Evolutionary conservation across 2,113 vertebrate species (phyloP).

Genomic region (Ictalurus punctatus): DNA sequence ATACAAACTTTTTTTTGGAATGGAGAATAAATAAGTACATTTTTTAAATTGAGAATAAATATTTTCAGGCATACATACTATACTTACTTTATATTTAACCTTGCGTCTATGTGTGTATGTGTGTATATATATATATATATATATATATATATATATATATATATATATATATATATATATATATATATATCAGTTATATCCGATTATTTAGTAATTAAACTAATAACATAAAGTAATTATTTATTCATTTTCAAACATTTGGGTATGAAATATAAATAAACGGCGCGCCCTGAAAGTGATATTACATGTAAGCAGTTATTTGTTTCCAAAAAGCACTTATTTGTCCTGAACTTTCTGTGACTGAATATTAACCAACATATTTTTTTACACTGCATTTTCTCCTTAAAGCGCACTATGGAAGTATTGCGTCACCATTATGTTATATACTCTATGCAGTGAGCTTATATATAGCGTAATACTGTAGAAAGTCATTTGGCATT

Average conservation of each 20-base stretch:
- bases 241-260: background rate
- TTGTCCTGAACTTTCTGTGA: background rate
- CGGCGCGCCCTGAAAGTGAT: background rate
- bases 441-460: background rate
- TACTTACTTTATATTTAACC: too few relatives aligned
- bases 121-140: too few relatives aligned
- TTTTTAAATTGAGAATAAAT: too few relatives aligned
- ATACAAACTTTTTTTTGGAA: too few relatives aligned
- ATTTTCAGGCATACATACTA: too few relatives aligned
- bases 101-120: too few relatives aligned
- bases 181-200: too few relatives aligned
- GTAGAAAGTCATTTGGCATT: background rate
- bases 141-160: too few relatives aligned
- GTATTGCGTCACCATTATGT: background rate
- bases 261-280: background rate
- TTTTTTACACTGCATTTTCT: background rate
- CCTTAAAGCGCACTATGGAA: background rate
- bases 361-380: background rate
- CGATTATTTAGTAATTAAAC: background rate
- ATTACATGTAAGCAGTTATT: background rate
- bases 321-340: background rate
- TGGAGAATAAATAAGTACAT: too few relatives aligned
- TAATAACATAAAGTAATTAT: background rate
- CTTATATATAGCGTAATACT: background rate
- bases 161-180: too few relatives aligned